Evolutionary conservation across 2,113 vertebrate species (phyloP).

Genomic region (Andinoacara biseriatus): DNA sequence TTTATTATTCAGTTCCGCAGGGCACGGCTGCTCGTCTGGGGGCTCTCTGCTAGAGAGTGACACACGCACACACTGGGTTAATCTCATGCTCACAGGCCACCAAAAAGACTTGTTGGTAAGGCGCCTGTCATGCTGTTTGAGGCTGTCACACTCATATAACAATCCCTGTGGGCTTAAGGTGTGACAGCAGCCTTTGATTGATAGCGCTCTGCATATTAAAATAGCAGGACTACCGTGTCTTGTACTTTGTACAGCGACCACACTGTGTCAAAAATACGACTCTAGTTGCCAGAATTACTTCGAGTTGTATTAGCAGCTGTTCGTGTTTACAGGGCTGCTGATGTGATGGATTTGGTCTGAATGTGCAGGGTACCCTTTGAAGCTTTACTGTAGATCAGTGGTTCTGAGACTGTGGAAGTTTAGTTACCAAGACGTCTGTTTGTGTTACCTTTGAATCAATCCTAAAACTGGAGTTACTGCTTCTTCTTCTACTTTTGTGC

Average conservation of each 20-base stretch:
- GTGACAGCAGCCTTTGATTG: conserved; percentile 34
- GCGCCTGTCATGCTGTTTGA: neutral
- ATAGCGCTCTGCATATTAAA: conserved; percentile 14
- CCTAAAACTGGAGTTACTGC: neutral
- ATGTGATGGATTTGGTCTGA: conserved; percentile 46
- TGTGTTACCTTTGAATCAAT: neutral
- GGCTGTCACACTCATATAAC: conserved; percentile 9
- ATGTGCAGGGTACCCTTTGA: conserved; percentile 15
- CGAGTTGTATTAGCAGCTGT: conserved; percentile 44
- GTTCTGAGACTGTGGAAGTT: neutral
- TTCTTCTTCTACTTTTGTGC: neutral
- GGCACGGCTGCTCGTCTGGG: conserved; percentile 23
- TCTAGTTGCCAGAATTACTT: conserved; percentile 15
- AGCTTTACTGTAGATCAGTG: neutral
- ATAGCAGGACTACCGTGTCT: conserved; percentile 32
- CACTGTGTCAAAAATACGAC: conserved; percentile 18
- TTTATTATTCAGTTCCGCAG: neutral
- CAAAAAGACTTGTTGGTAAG: neutral
- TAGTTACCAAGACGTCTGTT: neutral
- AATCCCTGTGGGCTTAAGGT: conserved; percentile 17
- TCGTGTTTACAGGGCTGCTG: conserved; percentile 3
- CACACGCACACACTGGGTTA: conserved; percentile 15
- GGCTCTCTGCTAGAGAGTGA: conserved; percentile 1
- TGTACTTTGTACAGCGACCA: conserved; percentile 3
- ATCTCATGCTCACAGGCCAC: conserved; percentile 1